These are phyloP conservation scores for Erithacus rubecula DNA, from an alignment of 2,797 vertebrate genomes.

Conservation along the genomic window DNA sequence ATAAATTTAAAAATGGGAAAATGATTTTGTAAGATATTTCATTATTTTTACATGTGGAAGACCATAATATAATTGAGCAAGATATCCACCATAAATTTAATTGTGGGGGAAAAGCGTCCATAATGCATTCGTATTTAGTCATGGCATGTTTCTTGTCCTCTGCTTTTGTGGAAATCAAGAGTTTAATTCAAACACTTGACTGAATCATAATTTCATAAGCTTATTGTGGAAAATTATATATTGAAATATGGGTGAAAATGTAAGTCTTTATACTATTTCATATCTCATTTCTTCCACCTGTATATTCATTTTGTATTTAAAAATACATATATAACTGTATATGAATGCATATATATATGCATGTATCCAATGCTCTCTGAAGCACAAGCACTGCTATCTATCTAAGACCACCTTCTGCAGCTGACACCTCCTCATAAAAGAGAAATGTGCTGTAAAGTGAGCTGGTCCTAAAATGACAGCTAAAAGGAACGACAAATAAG, in stretches of 20 bases:
- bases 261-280: neutral
- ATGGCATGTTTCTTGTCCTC: neutral
- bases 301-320: neutral
- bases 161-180: slow-evolving; percentile 28
- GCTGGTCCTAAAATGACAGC: neutral
- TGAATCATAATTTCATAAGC: slow-evolving; percentile 20
- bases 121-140: slow-evolving; percentile 11
- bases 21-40: slow-evolving; percentile 4
- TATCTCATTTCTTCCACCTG: neutral
- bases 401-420: slow-evolving; percentile 27
- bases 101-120: neutral
- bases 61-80: neutral
- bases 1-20: neutral
- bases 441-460: slow-evolving; percentile 24
- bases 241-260: neutral
- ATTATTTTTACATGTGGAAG: slow-evolving; percentile 18
- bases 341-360: fast-evolving
- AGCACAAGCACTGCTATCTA: slow-evolving; percentile 12
- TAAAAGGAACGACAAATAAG: neutral
- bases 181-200: slow-evolving; percentile 57
- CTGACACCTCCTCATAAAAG: slow-evolving; percentile 34
- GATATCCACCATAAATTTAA: slow-evolving; percentile 8
- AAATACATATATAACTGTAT: neutral
- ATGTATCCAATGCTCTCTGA: neutral
- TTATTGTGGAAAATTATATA: slow-evolving; percentile 12